Evolutionary conservation across 2,113 vertebrate genomes (phyloP).

Genomic region (Ceuthmochares aereus): DNA sequence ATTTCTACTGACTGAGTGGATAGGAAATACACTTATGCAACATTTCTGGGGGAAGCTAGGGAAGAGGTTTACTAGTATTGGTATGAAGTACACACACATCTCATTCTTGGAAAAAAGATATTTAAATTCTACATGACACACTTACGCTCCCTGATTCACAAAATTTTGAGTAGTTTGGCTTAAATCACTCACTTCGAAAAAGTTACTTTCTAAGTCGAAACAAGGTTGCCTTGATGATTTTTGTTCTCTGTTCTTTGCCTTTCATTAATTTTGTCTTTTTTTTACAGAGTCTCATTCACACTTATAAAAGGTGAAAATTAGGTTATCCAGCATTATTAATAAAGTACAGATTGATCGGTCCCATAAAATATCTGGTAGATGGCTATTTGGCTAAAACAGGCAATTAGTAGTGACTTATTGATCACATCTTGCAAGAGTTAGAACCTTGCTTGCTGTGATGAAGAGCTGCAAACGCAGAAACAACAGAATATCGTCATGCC

Average conservation of each 20-base stretch:
- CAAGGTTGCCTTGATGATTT: neutral
- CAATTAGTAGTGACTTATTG: neutral
- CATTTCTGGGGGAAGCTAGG: neutral
- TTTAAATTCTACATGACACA: neutral
- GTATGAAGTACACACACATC: neutral
- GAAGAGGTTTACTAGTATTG: neutral
- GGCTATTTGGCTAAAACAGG: neutral
- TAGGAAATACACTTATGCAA: neutral
- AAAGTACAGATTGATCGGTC: neutral
- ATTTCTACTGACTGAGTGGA: constrained; percentile 20
- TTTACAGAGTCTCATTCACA: neutral
- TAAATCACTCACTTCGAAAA: neutral
- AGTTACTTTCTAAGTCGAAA: neutral
- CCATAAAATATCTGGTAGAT: neutral
- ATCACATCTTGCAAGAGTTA: neutral
- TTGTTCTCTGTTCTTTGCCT: neutral
- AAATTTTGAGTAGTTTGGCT: neutral
- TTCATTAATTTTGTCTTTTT: neutral
- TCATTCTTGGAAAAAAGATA: neutral
- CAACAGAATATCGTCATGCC: neutral
- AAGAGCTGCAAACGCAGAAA: neutral
- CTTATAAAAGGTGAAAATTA: neutral
- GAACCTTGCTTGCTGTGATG: neutral
- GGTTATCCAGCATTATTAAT: neutral
- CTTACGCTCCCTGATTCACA: neutral